Base-by-base conservation (phyloP, 2,797 vertebrate genomes). In the Propithecus perrieri region DNA sequence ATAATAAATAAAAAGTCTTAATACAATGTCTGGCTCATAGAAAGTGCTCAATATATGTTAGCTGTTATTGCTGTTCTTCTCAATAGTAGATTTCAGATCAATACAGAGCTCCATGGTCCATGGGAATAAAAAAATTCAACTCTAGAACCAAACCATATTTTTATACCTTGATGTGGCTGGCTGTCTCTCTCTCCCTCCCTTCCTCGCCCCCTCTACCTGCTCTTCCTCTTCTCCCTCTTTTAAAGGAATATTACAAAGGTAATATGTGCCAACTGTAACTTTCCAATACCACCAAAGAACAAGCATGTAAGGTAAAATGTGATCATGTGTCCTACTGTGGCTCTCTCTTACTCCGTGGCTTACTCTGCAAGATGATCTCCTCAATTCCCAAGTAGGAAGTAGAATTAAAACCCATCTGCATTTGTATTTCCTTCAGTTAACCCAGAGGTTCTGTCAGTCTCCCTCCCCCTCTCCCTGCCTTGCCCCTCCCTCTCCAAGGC, bases 41-140 rank as follows among this genome's bases (percentile, higher is more conserved):
- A 57, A 91, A 30, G 8, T 53, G 26, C 57, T 79, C 78, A 26
- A 9, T 55, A 14, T 71, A 24, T 85, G 43, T 85, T 41, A 93
- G 71, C 69, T 91, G 20, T 95, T 76, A 38, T 18, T 43, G 41
- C 61, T 69, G 13, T 55, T 90, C 79, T 95, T 91, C 83, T 92
- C 46, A 94, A 65, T 55, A 48, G 38, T 76, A 55, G 48, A 57
- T 69, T 78, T 71, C 46, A 75, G 55, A 91, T 88, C 65, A 81
- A 3, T 86, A 75, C 30, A 65, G n/a, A 91, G 20, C n/a, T 35
- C 75, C 76, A 67, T 30, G 35, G 63, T 50, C 59, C 20, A 33
- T 46, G 50, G 76, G n/a, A 85, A 55, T 72, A 38, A 91, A 65
- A 80, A 13, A 43, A 0, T 11, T 83, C 59, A 78, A 13, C 24